A percentile compares a stretch with the other conserved stretches of the same genome.
Evolutionary conservation across 1,140 invertebrate genomes (phyloP).

Genomic region (Popillia japonica): DNA sequence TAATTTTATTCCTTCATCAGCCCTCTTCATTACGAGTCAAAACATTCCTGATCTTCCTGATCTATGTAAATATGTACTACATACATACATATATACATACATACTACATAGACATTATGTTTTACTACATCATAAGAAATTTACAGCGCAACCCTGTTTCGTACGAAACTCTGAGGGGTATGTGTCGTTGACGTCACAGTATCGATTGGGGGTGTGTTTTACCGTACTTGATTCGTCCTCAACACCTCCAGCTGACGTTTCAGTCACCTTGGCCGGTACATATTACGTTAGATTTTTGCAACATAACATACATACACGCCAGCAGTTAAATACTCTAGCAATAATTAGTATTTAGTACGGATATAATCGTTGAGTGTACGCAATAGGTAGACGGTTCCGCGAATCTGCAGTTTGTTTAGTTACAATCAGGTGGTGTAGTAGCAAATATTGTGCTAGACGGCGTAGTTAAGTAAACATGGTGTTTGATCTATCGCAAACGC

Average conservation of each 20-base stretch:
- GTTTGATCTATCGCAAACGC: conserved; percentile 5
- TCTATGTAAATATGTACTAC: no score
- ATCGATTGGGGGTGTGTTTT: conserved; percentile 13
- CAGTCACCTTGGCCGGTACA: neutral
- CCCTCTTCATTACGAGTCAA: no score
- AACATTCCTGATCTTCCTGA: no score
- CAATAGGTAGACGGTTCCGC: neutral
- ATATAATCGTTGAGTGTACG: no score
- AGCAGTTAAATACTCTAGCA: neutral
- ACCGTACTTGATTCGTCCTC: neutral
- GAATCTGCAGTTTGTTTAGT: neutral
- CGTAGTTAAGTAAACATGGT: neutral
- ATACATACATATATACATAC: no score
- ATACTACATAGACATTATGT: no score
- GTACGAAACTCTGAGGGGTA: neutral
- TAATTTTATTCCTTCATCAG: no score
- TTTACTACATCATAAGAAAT: no score
- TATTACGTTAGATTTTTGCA: neutral
- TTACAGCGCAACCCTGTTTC: neutral
- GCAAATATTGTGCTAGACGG: neutral
- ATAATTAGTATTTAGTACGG: neutral
- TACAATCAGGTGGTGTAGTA: neutral
- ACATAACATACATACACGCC: neutral
- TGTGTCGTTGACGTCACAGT: neutral
- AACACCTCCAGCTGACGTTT: neutral